Base-by-base conservation (phyloP, 1,140 invertebrate species). In the Copidosoma floridanum region DNA sequence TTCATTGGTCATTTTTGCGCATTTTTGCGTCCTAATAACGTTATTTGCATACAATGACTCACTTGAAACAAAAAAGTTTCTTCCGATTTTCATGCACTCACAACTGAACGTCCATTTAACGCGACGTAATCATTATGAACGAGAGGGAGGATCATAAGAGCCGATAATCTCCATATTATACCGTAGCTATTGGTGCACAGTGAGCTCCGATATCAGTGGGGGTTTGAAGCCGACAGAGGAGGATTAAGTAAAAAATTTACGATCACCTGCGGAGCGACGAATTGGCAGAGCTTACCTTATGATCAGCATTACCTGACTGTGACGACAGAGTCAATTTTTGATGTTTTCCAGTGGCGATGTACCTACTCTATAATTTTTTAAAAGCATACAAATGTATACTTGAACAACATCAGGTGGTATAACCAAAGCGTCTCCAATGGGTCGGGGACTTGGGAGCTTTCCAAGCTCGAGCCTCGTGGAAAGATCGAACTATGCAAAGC, bases 211-310 rank as follows among this genome's bases (percentile, higher is more conserved):
- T 21, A 38, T 24, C 14, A 4, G n/a, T 1, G 23, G 8, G 3
- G n/a, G 18, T 18, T 3, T 24, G 11, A n/a, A 2, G 20, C 4
- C 23, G 20, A 24, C 7, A 24, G 26, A 21, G 1, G n/a, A n/a
- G n/a, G n/a, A n/a, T n/a, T n/a, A n/a, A 52, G 8, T 38, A 2
- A 52, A 38, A 53, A 40, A 54, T 53, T 41, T 7, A 43, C 35
- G 27, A 53, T 53, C 23, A 26, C 12, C 29, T 41, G n/a, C 37
- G 10, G 37, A 41, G 20, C 14, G 38, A 18, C 38, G n/a, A 41
- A 41, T 18, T 18, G n/a, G 14, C 16, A 2, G 24, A 1, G 38
- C n/a, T 27, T 54, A n/a, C n/a, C n/a, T 54, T 43, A 41, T 29
- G 8, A 11, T 24, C n/a, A 52, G 16, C 20, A 41, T 52, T 52